Evolutionary conservation across 1,140 invertebrate genomes (phyloP), one percentile per base, ranked within the genome.

Genomic region (Magallana ariakensis): DNA sequence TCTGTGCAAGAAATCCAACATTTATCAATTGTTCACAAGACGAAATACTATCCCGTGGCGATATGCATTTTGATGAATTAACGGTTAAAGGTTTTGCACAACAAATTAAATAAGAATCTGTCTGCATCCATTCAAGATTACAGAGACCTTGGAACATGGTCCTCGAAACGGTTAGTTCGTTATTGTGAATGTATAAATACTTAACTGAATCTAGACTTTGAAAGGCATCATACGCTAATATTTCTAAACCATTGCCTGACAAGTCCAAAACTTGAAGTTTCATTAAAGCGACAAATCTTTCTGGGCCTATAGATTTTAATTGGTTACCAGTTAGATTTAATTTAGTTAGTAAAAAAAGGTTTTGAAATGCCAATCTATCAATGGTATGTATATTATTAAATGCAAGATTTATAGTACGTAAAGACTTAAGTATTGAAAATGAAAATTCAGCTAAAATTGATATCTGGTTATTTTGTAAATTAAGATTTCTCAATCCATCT

Each of bases 1-100:
- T 33, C 13, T 89, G 84, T 1, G 86, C 75, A 10, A 89, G 83
- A 57, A 87, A n/a, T 53, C 55, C 80, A n/a, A 60, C 54, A 22
- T 86, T 57, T 46, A 91, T 86, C 19, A 91, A 66, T 58, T 90
- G 87, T 4, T 62, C 60, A 83, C 91, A 91, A 6, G 91, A 91
- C 1, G 90, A 90, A 57, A 91, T 84, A 26, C 87, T 85, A 57
- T 89, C 90, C 16, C 55, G 22, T 0, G 86, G 87, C 0, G 89
- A 84, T 13, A 62, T 22, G 82, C 91, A 91, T 13, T 89, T 88
- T 58, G 89, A 57, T 15, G 85, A 57, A 13, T 46, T 26, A n/a
- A 58, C 83, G 0, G 66, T 22, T 3, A 81, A 60, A 33, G 87
- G 66, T 22, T 81, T 82, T 11, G 84, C n/a, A 85, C 91, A 91